phyloP scores from a whole-genome alignment of 2,888 invertebrate genomes.

The Lamproptera curius region DNA sequence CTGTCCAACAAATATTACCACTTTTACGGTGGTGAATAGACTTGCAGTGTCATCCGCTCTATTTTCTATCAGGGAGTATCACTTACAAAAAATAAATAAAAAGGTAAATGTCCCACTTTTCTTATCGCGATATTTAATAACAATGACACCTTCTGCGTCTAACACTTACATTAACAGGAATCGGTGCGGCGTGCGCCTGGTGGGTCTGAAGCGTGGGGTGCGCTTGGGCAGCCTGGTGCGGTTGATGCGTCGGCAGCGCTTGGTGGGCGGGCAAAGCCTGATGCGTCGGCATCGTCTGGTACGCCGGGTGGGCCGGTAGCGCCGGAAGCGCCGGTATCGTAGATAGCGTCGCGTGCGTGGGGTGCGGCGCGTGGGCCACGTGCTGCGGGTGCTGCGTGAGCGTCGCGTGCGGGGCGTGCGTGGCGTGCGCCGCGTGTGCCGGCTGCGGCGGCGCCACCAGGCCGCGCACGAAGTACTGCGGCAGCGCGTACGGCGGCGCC shows the following conservation, averaged over 20 bases:
- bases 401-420: constrained; percentile 41
- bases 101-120: no score
- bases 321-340: constrained; percentile 21
- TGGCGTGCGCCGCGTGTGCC: constrained; percentile 41
- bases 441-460: constrained; percentile 48
- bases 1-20: no score
- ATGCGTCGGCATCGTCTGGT: constrained; percentile 28
- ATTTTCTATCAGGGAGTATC: no score
- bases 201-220: constrained; percentile 44
- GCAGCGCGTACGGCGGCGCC: constrained; percentile 73
- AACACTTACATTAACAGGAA: no score
- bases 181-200: constrained; percentile 26
- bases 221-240: constrained; percentile 24
- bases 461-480: constrained; percentile 72
- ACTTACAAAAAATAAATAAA: no score
- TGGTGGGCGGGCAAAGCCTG: constrained; percentile 42
- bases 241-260: constrained; percentile 21
- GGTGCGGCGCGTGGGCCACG: constrained; percentile 34
- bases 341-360: constrained; percentile 22
- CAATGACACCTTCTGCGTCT: no score
- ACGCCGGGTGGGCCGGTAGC: constrained; percentile 40
- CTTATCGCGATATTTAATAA: no score
- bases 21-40: no score
- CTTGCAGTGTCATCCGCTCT: no score
- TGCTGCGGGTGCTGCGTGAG: constrained; percentile 32